A percentile compares a stretch with the other conserved stretches of the same genome.
Conservation (phyloP, 2,113 vertebrate genomes). For the Recurvirostra avosetta region DNA sequence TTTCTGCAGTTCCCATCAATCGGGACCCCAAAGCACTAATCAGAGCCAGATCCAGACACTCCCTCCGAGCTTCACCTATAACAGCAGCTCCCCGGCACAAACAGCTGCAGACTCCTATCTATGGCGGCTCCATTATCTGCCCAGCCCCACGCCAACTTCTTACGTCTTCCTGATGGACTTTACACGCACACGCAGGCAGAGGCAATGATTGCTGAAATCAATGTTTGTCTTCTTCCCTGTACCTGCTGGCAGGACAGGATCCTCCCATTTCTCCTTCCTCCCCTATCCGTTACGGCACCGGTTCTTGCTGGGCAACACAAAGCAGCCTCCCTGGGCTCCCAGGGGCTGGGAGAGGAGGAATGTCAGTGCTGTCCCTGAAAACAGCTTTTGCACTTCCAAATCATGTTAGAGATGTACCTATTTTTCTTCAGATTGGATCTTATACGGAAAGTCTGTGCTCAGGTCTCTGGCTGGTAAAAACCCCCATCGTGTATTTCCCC, state of each 20-base stretch:
- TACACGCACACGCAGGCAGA: background rate
- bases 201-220: background rate
- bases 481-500: background rate
- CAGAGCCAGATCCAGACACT: background rate
- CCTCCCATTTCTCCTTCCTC: background rate
- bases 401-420: background rate
- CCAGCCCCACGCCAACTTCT: background rate
- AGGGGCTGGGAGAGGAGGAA: background rate
- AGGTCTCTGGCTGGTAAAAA: background rate
- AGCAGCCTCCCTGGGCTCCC: background rate
- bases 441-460: background rate
- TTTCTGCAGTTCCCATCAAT: background rate
- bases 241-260: background rate
- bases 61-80: background rate
- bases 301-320: background rate
- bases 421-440: background rate
- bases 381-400: background rate
- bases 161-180: background rate
- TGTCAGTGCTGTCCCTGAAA: background rate
- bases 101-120: background rate
- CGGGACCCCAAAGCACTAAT: rapidly evolving
- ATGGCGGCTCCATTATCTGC: background rate
- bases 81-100: background rate
- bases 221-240: background rate
- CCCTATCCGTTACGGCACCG: background rate